A percentile compares a stretch with the other conserved stretches of the same genome.
These are phyloP conservation scores for Gracilinanus agilis DNA, from an alignment of 2,113 vertebrate species.

Conservation along the genomic window DNA sequence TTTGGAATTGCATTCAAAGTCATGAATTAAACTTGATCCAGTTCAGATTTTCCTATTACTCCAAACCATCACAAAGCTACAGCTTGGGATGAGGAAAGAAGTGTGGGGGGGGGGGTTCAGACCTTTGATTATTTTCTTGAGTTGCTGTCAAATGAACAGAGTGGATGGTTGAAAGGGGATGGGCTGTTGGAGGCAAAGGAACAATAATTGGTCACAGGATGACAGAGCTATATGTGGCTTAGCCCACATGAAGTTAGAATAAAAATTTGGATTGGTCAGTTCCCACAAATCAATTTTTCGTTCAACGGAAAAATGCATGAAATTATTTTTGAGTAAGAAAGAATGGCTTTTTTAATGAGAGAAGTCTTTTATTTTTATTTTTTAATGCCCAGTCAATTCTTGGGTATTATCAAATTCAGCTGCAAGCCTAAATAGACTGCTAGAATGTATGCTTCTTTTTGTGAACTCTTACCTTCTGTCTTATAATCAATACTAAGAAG, in stretches of 20 bases:
- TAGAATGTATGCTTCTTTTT: not conserved
- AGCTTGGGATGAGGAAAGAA: constrained; percentile 21
- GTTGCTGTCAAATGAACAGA: not conserved
- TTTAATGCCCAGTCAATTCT: not conserved
- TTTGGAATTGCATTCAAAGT: constrained; percentile 77
- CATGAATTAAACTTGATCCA: constrained; percentile 74
- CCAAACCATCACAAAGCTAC: constrained; percentile 67
- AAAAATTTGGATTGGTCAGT: not conserved
- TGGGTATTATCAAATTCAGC: not conserved
- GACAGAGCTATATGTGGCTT: not conserved
- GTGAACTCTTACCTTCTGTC: not conserved
- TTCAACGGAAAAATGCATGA: constrained; percentile 23
- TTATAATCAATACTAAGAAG: no score
- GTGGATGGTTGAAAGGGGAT: not conserved
- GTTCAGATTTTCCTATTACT: constrained; percentile 72
- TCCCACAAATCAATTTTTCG: not conserved
- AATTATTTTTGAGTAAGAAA: constrained; percentile 1
- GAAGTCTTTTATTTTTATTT: not conserved
- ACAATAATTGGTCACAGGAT: constrained; percentile 15
- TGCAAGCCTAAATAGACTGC: not conserved
- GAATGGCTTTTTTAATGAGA: not conserved
- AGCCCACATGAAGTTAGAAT: not conserved
- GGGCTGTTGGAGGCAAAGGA: not conserved
- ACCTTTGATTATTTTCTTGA: not conserved
- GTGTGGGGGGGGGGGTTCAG: not conserved